Evolutionary conservation across 1,140 invertebrate genomes (phyloP).

Genomic region (Eriocheir sinensis): DNA sequence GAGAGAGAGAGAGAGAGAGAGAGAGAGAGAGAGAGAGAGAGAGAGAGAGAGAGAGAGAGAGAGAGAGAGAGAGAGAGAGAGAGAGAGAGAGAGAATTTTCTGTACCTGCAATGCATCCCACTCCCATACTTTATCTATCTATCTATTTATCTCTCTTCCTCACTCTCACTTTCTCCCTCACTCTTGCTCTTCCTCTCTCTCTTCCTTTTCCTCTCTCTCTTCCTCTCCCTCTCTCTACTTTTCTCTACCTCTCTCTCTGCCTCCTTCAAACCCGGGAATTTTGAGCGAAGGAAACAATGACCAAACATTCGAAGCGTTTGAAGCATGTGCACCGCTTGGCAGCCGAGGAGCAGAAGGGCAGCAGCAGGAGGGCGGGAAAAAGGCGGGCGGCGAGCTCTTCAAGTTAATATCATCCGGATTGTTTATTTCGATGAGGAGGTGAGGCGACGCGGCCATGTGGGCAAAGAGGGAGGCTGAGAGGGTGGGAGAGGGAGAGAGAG

Average conservation of each 20-base stretch:
- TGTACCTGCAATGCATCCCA: too few relatives aligned
- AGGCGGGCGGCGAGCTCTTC: not conserved
- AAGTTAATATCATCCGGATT: not conserved
- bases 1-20: too few relatives aligned
- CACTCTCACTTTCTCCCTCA: too few relatives aligned
- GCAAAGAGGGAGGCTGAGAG: not conserved
- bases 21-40: too few relatives aligned
- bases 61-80: not conserved
- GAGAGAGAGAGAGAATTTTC: not conserved
- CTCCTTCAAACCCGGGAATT: slow-evolving; percentile 21
- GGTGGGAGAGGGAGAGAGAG: not conserved
- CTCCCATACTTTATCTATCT: too few relatives aligned
- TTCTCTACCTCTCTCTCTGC: not conserved
- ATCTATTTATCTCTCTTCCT: too few relatives aligned
- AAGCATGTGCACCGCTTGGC: not conserved
- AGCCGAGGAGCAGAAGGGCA: not conserved
- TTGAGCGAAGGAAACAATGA: slow-evolving; percentile 15
- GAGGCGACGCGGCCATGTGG: not conserved
- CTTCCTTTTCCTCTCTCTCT: not conserved
- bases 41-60: too few relatives aligned
- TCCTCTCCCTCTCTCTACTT: not conserved
- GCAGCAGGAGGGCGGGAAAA: not conserved
- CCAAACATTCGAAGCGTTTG: not conserved
- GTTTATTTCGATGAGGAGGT: slow-evolving; percentile 3
- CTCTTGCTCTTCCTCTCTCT: too few relatives aligned